These are phyloP conservation scores for Drosophila rhopaloa DNA, from an alignment of 1,140 invertebrate species.

Conservation along the genomic window DNA sequence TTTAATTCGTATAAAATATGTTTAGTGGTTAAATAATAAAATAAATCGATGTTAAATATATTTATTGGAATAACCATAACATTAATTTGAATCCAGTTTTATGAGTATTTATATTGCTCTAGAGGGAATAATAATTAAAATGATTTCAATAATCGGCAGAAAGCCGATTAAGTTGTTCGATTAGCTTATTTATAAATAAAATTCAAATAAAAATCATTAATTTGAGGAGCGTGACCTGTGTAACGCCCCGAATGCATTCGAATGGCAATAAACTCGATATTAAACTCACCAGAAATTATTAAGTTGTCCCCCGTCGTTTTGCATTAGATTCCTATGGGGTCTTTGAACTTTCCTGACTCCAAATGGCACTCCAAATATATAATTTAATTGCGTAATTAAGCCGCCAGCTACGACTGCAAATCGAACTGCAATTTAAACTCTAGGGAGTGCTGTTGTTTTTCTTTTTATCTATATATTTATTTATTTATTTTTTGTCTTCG, in stretches of 20 bases:
- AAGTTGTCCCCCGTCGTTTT: slow-evolving; percentile 7
- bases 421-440: neutral
- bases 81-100: too few species aligned
- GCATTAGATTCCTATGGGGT: neutral
- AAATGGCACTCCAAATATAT: slow-evolving; percentile 28
- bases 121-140: too few species aligned
- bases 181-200: neutral
- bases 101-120: too few species aligned
- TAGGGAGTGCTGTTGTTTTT: slow-evolving; percentile 7
- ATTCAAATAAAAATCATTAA: neutral
- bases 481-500: neutral
- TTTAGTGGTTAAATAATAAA: too few species aligned
- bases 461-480: neutral
- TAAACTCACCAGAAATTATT: slow-evolving; percentile 55
- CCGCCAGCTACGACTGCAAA: slow-evolving; percentile 5
- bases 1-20: too few species aligned
- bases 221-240: neutral
- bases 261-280: neutral
- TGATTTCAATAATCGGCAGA: too few species aligned
- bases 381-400: slow-evolving; percentile 55
- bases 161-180: too few species aligned
- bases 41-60: too few species aligned
- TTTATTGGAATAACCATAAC: too few species aligned
- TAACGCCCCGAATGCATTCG: too few species aligned
- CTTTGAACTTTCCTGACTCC: neutral